Evolutionary conservation across 2,797 vertebrate species (phyloP), one percentile per base, ranked within the genome.

Genomic region (Coendou prehensilis): DNA sequence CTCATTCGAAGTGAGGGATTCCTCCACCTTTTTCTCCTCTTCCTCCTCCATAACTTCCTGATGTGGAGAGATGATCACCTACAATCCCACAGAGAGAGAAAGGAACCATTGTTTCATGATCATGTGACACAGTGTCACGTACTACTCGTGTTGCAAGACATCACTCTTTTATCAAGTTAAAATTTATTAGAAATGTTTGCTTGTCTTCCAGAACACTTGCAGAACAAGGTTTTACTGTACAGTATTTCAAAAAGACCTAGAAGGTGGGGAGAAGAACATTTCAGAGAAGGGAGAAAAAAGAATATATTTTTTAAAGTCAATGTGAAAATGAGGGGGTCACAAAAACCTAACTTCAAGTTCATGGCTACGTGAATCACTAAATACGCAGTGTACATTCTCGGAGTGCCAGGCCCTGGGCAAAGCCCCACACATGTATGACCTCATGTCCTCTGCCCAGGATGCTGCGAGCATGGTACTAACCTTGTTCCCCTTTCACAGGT

Each of bases 321-420:
- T n/a, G 45, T 75, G 37, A 93, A 89, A 93, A 92, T 45, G 23
- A 89, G 13, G 15, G 78, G 78, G 45, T 90, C 82, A 67, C 30
- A 69, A 92, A 67, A 84, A 50, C 22, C 61, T 63, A 47, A 84
- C 54, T 69, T 87, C 63, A 52, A 67, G n/a, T 56, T 90, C 45
- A 95, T 10, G 22, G 9, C 8, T 67, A 30, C 18, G 14, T 0
- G 3, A 9, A 87, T 1, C 18, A 2, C 37, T 9, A 75, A 80
- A 23, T 45, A n/a, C 1, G 1, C 7, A 5, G 10, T 22, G 7
- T 52, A n/a, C 33, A 45, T 0, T 75, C 45, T 23, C 6, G 0
- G 80, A 61, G 63, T 10, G 20, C 2, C 20, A 17, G 75, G 59
- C 23, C 9, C 8, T 22, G 2, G 23, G 18, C 57, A 57, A 37